Percentiles rank a stretch among this genome's conserved stretches.
phyloP scores from a whole-genome alignment of 2,797 vertebrate genomes.

The Glossophaga mutica region DNA sequence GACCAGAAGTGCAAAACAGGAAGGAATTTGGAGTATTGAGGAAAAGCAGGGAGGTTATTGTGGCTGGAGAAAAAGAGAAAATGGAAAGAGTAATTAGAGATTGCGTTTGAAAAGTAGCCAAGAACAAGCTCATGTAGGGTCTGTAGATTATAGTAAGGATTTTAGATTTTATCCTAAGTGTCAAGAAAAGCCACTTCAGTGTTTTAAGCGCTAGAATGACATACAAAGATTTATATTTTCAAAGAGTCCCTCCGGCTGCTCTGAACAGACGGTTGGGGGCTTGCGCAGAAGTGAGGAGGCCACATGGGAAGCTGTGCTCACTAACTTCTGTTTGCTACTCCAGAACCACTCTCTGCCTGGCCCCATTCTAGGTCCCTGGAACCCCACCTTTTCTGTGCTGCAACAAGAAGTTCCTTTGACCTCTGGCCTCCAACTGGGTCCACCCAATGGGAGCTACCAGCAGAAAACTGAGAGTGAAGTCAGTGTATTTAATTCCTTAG shows the following conservation, averaged over 20 bases:
- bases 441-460: background rate
- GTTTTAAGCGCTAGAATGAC: background rate
- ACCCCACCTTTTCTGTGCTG: background rate
- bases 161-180: conserved; percentile 52
- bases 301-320: background rate
- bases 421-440: background rate
- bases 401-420: background rate
- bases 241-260: background rate
- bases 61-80: background rate
- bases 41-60: background rate
- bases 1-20: background rate
- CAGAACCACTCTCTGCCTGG: background rate
- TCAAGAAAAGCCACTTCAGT: conserved; percentile 44
- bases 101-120: conserved; percentile 42
- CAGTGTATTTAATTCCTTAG: background rate
- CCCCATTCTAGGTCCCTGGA: background rate
- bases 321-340: background rate
- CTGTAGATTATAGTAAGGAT: conserved; percentile 7
- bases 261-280: background rate
- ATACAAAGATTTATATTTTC: conserved; percentile 36
- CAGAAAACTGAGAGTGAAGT: background rate
- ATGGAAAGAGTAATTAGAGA: conserved; percentile 46
- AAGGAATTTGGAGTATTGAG: background rate
- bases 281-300: background rate
- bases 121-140: conserved; percentile 54